These are phyloP conservation scores for Sphaeramia orbicularis DNA, from an alignment of 2,797 vertebrate genomes.

Conservation along the genomic window DNA sequence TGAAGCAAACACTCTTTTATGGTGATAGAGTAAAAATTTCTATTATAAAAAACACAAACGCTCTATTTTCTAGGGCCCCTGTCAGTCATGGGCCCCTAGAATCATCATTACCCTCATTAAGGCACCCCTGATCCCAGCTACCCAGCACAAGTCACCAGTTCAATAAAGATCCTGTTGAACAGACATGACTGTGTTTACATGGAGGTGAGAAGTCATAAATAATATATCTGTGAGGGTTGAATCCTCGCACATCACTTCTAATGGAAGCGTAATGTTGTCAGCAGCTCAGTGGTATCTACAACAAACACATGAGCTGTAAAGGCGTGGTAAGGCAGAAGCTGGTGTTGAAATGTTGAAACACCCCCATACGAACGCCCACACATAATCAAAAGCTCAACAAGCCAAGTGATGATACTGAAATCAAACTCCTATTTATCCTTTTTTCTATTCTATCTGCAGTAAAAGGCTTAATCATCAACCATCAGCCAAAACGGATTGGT, in stretches of 20 bases:
- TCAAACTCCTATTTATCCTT: too few species aligned
- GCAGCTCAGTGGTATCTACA: constrained; percentile 13
- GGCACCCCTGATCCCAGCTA: too few species aligned
- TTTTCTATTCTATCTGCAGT: not conserved
- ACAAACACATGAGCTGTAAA: constrained; percentile 29
- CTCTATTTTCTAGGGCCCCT: too few species aligned
- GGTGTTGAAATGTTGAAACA: constrained; percentile 26
- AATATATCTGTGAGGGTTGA: not conserved
- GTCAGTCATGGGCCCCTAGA: too few species aligned
- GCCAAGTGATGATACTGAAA: too few species aligned
- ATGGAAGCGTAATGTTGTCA: constrained; percentile 21
- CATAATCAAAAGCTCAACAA: not conserved
- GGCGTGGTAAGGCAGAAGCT: not conserved
- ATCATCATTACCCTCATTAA: too few species aligned
- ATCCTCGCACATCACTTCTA: not conserved
- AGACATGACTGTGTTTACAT: constrained; percentile 3
- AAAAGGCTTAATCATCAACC: constrained; percentile 7
- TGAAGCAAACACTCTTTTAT: too few species aligned
- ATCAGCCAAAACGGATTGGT: not conserved
- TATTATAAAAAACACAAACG: too few species aligned
- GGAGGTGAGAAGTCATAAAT: not conserved
- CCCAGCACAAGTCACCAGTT: too few species aligned
- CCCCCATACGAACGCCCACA: not conserved
- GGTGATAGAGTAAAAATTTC: too few species aligned
- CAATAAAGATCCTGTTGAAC: not conserved